These are phyloP conservation scores for Ammodytes dubius DNA, from an alignment of 2,113 vertebrate genomes.

Conservation along the genomic window DNA sequence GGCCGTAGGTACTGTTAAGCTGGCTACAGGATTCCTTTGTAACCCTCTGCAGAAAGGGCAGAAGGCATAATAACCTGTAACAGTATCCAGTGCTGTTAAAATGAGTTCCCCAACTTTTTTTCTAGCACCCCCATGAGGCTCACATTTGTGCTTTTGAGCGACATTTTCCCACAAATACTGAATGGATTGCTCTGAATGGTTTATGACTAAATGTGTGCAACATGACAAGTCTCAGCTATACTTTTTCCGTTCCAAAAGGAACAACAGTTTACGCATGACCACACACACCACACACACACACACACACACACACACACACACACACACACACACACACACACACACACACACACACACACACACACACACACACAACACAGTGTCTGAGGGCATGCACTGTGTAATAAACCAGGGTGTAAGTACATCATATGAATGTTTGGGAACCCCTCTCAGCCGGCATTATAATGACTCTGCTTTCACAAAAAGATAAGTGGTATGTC, in stretches of 20 bases:
- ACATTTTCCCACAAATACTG: background rate
- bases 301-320: conserved; percentile 18
- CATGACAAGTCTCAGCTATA: background rate
- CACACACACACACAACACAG: conserved; percentile 16
- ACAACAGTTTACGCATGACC: no score
- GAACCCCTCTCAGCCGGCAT: no score
- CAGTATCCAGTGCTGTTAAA: background rate
- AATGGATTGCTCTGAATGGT: no score
- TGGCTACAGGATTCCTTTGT: background rate
- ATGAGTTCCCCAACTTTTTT: background rate
- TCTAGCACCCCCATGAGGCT: background rate
- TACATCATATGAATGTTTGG: no score
- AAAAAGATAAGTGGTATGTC: no score
- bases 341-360: conserved; percentile 12
- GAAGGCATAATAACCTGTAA: background rate
- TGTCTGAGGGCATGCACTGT: conserved; percentile 51
- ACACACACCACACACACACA: background rate
- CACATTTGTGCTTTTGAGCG: background rate
- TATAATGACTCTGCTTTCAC: no score
- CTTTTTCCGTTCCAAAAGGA: background rate
- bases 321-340: conserved; percentile 7
- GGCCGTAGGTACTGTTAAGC: background rate
- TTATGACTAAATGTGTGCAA: background rate
- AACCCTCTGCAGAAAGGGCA: background rate
- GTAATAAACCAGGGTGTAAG: conserved; percentile 68